phyloP scores from a whole-genome alignment of 2,888 invertebrate genomes.

The Hydraecia micacea region DNA sequence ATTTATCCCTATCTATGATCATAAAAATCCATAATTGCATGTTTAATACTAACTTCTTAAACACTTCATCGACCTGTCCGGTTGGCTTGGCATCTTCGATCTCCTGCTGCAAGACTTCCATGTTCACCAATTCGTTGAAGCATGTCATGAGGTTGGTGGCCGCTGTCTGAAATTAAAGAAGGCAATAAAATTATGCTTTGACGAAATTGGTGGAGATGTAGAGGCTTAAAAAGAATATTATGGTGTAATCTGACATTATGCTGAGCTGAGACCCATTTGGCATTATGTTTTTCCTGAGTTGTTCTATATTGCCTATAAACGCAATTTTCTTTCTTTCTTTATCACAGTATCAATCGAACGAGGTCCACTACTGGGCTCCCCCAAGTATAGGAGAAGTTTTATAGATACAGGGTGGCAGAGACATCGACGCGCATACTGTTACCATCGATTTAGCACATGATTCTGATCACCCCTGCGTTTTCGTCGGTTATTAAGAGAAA shows the following conservation, averaged over 20 bases:
- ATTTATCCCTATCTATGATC: not conserved
- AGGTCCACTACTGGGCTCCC: not conserved
- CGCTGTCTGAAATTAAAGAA: conserved; percentile 79
- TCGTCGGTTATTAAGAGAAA: too few relatives aligned
- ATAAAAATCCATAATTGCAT: conserved; percentile 1
- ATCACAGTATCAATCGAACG: not conserved
- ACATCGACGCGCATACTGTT: too few relatives aligned
- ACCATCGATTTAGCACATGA: too few relatives aligned
- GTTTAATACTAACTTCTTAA: conserved; percentile 88
- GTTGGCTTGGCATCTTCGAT: conserved; percentile 93
- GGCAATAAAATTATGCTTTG: not conserved
- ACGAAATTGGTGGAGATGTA: too few relatives aligned
- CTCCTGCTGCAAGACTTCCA: conserved; percentile 90
- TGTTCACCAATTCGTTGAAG: conserved; percentile 90
- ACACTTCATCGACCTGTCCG: conserved; percentile 93
- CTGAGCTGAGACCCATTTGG: not conserved
- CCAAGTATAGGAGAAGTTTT: not conserved
- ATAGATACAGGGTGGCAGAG: not conserved
- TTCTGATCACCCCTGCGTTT: too few relatives aligned
- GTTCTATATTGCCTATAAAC: not conserved
- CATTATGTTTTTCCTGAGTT: not conserved
- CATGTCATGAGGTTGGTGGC: conserved; percentile 88
- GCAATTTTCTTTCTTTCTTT: not conserved
- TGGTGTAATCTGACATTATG: too few relatives aligned
- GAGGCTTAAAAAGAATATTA: not conserved